phyloP scores from a whole-genome alignment of 1,140 invertebrate genomes.

The Drosophila parabipectinata region DNA sequence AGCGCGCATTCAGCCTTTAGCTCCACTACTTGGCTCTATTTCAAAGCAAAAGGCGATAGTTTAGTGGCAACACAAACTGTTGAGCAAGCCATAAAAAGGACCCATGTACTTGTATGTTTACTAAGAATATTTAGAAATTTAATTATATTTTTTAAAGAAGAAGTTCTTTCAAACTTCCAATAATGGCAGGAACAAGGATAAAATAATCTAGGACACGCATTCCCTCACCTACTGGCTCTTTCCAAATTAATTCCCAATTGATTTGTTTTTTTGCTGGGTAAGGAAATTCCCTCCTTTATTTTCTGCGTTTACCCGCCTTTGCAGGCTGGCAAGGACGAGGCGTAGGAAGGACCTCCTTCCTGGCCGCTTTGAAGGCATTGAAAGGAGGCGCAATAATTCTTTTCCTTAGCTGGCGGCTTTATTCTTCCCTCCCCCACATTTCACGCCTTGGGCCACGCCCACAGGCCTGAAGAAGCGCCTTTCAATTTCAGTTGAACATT shows the following conservation, averaged over 20 bases:
- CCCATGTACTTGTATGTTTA: background rate
- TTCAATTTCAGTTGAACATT: slow-evolving; percentile 59
- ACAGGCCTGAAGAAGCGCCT: slow-evolving; percentile 41
- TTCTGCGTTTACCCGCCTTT: slow-evolving; percentile 3
- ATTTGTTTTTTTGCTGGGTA: slow-evolving; percentile 2
- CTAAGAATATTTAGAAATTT: too few relatives aligned
- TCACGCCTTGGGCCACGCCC: slow-evolving; percentile 63
- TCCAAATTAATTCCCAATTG: slow-evolving; percentile 3
- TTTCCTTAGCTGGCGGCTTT: slow-evolving; percentile 39
- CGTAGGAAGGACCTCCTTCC: background rate
- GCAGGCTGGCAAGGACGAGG: background rate
- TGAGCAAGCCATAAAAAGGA: slow-evolving; percentile 23
- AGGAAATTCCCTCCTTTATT: background rate
- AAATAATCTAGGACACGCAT: background rate
- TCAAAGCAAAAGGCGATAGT: slow-evolving; percentile 27
- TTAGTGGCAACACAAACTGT: slow-evolving; percentile 59
- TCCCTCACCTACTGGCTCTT: background rate
- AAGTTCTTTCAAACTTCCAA: too few relatives aligned
- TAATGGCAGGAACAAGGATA: too few relatives aligned
- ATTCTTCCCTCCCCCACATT: slow-evolving; percentile 40
- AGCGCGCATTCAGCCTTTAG: slow-evolving; percentile 65
- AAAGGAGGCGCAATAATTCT: slow-evolving; percentile 51
- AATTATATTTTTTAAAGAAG: too few relatives aligned
- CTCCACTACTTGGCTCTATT: slow-evolving; percentile 30
- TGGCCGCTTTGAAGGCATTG: slow-evolving; percentile 5